Conservation (phyloP, 2,113 vertebrate species). For the Myiozetetes cayanensis region DNA sequence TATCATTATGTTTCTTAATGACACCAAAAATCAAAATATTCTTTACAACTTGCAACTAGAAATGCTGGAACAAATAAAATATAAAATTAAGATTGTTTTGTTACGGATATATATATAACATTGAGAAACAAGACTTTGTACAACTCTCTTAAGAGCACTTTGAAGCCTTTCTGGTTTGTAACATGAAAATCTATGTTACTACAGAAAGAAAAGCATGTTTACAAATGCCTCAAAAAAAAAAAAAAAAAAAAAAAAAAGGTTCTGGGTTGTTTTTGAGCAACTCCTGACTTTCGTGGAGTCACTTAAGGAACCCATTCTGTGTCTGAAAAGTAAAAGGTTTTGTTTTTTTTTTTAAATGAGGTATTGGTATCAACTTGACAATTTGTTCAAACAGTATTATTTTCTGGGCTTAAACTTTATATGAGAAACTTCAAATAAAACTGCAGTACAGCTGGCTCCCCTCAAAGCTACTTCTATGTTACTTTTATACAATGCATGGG, state of each 20-base stretch:
- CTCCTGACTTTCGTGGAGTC: not conserved
- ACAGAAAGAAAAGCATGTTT: not conserved
- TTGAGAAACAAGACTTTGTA: not conserved
- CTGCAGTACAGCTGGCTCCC: not conserved
- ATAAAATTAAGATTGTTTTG: not conserved
- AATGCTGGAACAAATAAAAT: not conserved
- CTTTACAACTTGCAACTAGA: not conserved
- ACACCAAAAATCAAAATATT: not conserved
- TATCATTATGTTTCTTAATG: not conserved
- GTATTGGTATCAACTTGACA: not conserved
- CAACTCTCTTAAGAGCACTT: not conserved
- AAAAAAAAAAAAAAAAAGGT: not conserved
- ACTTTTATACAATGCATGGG: not conserved
- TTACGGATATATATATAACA: not conserved
- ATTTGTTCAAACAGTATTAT: not conserved
- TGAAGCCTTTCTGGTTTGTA: not conserved
- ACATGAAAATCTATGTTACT: not conserved
- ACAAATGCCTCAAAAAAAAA: not conserved
- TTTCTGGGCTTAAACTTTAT: not conserved
- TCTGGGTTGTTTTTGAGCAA: not conserved
- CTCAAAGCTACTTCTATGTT: not conserved
- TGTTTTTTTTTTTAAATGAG: fast-evolving
- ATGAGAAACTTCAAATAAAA: not conserved
- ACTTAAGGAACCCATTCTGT: not conserved
- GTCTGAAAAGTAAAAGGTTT: not conserved